A percentile compares a stretch with the other conserved stretches of the same genome.
These are phyloP conservation scores for Acipenser transmontanus DNA, from an alignment of 2,797 vertebrate genomes.

Conservation along the genomic window DNA sequence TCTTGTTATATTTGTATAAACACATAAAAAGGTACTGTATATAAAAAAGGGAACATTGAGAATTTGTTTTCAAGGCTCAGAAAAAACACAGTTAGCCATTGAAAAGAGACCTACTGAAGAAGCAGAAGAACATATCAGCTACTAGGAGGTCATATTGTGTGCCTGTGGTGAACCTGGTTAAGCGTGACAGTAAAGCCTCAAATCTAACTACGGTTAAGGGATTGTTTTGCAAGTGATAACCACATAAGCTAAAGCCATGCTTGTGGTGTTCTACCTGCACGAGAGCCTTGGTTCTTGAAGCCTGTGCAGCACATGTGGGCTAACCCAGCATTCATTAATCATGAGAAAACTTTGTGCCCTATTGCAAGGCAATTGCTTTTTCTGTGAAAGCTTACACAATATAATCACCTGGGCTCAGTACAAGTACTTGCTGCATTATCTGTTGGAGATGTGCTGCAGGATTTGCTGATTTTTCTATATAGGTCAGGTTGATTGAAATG, in stretches of 20 bases:
- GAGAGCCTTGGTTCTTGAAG: not conserved
- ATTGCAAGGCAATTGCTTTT: not conserved
- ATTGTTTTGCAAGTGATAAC: conserved; percentile 7
- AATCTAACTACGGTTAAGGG: not conserved
- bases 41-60: too few relatives aligned
- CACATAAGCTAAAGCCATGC: conserved; percentile 5
- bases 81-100: too few relatives aligned
- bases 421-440: not conserved
- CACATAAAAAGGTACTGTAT: too few relatives aligned
- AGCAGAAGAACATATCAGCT: not conserved
- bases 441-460: not conserved
- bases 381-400: not conserved
- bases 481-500: too few relatives aligned
- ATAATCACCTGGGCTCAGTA: not conserved
- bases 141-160: not conserved
- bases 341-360: conserved; percentile 2
- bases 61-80: too few relatives aligned
- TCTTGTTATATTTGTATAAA: too few relatives aligned
- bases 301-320: conserved; percentile 1
- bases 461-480: not conserved
- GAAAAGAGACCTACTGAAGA: too few relatives aligned
- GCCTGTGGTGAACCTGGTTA: conserved; percentile 3
- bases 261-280: conserved; percentile 5
- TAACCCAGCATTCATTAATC: conserved; percentile 5
- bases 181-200: conserved; percentile 5